Evolutionary conservation across 2,797 vertebrate species (phyloP), one percentile per base, ranked within the genome.

Genomic region (Oryzias sinensis): DNA sequence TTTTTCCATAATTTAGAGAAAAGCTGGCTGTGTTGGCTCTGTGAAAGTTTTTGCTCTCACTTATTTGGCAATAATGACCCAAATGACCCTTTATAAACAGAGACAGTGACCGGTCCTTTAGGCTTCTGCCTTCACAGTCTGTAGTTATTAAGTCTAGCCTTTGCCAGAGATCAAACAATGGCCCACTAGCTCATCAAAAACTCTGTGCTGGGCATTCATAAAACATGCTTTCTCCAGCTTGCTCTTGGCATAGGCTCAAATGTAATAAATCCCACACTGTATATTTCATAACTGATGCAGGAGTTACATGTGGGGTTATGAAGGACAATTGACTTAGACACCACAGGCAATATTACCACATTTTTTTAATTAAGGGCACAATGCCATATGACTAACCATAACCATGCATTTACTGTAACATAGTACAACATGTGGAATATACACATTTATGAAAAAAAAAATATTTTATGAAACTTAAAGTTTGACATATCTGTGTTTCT

Each of bases 251-350:
- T 71, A 27, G 60, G 68, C 81, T 85, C 70, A 81, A 68, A 82
- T 82, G 80, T 88, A 86, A 91, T 91, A 89, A 89, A 89, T 91
- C 87, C 84, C 63, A 77, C 62, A 68, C 72, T 91, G 87, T 90
- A 91, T 91, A 87, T 91, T 90, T 91, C 87, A 90, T 90, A 76
- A 81, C 83, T 68, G 76, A 83, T 85, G 73, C 48, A 43, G 49
- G 75, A 81, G 73, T 78, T 79, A 81, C 77, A 82, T 79, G 66
- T 75, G 71, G 77, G 81, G 74, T 68, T 71, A 63, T 62, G 77
- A 63, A 71, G 72, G 74, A 70, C 68, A 46, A 71, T 77, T 65
- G 72, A 78, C 70, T 65, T 62, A 76, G 66, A 74, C 68, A 77
- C 68, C 45, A 51, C 51, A 61, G 69, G 73, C 52, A 47, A 41